Percentiles rank a stretch among this genome's conserved stretches.
These are phyloP conservation scores for Tenodera sinensis DNA, from an alignment of 2,888 invertebrate genomes.

Conservation along the genomic window DNA sequence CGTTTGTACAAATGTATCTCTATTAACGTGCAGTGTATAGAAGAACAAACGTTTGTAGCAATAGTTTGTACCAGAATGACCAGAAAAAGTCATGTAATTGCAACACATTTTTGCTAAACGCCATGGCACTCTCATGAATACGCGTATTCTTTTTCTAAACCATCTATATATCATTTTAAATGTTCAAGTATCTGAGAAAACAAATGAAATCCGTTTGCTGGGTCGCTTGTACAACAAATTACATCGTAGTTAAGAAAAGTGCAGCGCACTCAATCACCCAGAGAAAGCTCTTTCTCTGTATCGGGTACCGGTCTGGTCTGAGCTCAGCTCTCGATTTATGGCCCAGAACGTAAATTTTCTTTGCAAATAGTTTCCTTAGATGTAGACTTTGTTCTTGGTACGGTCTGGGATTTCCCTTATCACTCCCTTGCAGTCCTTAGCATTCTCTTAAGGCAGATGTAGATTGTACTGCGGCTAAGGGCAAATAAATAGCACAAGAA, in stretches of 20 bases:
- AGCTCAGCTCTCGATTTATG: neutral
- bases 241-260: neutral
- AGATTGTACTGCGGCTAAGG: neutral
- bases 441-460: neutral
- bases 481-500: neutral
- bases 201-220: neutral
- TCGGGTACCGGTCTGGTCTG: neutral
- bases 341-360: neutral
- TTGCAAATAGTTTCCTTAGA: neutral
- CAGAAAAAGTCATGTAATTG: no score
- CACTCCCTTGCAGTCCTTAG: neutral
- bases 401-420: no score
- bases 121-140: neutral
- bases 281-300: neutral
- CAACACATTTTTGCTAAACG: no score
- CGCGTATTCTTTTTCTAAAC: neutral
- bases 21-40: no score
- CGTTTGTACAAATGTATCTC: no score
- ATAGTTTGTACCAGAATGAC: no score
- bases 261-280: neutral
- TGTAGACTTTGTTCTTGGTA: neutral
- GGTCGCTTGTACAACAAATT: neutral
- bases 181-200: neutral
- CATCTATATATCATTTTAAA: neutral
- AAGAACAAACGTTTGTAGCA: no score